Evolutionary conservation across 2,797 vertebrate species (phyloP).

Genomic region (Triplophysa bombifrons): DNA sequence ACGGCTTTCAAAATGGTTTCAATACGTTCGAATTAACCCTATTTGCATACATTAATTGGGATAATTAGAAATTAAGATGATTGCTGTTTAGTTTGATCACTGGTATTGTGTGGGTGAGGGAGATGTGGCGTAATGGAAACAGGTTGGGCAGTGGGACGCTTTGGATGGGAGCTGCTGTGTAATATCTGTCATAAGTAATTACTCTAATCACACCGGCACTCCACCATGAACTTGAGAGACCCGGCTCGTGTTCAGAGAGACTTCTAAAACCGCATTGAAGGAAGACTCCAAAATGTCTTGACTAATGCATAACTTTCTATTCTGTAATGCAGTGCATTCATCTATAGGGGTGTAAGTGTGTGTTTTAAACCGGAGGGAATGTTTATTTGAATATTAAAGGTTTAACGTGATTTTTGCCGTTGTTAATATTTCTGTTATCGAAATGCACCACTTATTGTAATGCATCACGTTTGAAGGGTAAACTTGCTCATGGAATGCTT

Average conservation of each 20-base stretch:
- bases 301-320: neutral
- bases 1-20: conserved; percentile 64
- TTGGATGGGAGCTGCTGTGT: conserved; percentile 33
- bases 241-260: conserved; percentile 10
- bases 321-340: neutral
- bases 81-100: conserved; percentile 64
- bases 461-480: neutral
- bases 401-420: neutral
- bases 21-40: conserved; percentile 72
- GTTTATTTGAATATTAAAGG: neutral
- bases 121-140: conserved; percentile 48
- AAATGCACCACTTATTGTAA: neutral
- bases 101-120: conserved; percentile 37
- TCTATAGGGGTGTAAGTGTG: neutral
- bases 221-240: conserved; percentile 32
- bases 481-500: neutral
- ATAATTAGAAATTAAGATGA: conserved; percentile 73
- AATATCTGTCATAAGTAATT: conserved; percentile 55
- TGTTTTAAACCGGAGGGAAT: neutral
- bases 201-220: conserved; percentile 47
- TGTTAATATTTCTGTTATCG: neutral
- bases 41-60: conserved; percentile 76
- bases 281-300: neutral
- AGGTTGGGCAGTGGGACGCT: conserved; percentile 48
- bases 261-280: neutral